Conservation (phyloP, 1,140 invertebrate species). For the Calliopsis andreniformis region DNA sequence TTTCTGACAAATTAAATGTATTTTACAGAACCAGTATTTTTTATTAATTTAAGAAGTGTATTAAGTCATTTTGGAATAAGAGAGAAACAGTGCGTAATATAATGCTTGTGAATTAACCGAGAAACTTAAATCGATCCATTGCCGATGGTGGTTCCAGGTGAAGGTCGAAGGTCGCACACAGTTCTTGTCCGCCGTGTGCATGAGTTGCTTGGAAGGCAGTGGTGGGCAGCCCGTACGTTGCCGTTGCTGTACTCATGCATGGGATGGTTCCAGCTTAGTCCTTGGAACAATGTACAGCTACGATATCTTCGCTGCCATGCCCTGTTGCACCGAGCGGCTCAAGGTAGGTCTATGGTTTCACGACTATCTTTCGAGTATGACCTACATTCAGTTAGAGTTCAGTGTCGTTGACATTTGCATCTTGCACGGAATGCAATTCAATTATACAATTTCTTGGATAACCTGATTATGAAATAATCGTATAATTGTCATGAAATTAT, state of each 20-base stretch:
- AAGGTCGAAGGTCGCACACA: constrained; percentile 93
- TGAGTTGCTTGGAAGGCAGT: constrained; percentile 93
- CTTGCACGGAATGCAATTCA: too few relatives aligned
- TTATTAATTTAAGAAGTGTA: too few relatives aligned
- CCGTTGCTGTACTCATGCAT: constrained; percentile 90
- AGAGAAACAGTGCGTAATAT: too few relatives aligned
- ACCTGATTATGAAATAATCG: too few relatives aligned
- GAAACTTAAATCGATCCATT: neutral
- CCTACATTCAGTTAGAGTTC: neutral
- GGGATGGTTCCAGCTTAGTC: constrained; percentile 96
- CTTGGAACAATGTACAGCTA: constrained; percentile 98
- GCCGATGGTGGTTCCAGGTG: constrained; percentile 83
- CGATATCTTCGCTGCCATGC: constrained; percentile 98
- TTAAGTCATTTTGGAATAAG: too few relatives aligned
- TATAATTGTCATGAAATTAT: too few relatives aligned
- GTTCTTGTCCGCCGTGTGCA: constrained; percentile 96
- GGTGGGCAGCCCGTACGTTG: constrained; percentile 85
- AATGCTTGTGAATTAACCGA: too few relatives aligned
- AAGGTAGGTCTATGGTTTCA: constrained; percentile 85
- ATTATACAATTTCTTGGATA: too few relatives aligned
- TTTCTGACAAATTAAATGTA: too few relatives aligned
- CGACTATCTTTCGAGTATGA: neutral
- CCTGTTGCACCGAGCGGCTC: constrained; percentile 95
- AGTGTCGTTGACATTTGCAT: neutral
- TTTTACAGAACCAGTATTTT: too few relatives aligned